Conservation (phyloP, 2,797 vertebrate species). For the Myoxocephalus aenaeus region DNA sequence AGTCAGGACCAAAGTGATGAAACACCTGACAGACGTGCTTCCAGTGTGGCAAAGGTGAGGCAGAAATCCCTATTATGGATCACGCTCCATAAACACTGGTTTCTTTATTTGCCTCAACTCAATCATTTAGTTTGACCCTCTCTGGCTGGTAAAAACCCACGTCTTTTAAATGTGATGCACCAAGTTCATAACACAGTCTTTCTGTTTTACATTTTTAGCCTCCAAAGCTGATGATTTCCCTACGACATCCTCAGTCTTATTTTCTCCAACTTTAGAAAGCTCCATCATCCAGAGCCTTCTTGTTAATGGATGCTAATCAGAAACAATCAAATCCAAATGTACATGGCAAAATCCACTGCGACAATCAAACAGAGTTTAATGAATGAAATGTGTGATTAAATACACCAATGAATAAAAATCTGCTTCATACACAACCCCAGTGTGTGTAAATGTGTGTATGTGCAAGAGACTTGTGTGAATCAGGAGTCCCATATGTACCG, state of each 20-base stretch:
- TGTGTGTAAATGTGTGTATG: slow-evolving; percentile 43
- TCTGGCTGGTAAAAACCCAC: not conserved
- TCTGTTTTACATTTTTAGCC: not conserved
- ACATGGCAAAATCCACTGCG: slow-evolving; percentile 41
- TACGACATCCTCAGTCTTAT: not conserved
- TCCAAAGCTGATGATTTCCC: not conserved
- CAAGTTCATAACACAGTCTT: not conserved
- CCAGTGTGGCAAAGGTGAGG: not conserved
- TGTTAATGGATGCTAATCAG: not conserved
- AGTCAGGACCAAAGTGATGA: not conserved
- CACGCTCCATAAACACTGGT: not conserved
- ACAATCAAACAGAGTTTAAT: slow-evolving; percentile 76
- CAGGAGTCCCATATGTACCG: slow-evolving; percentile 32
- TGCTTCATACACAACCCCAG: slow-evolving; percentile 50
- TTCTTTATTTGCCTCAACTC: not conserved
- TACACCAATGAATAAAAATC: slow-evolving; percentile 63
- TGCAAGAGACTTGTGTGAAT: slow-evolving; percentile 33
- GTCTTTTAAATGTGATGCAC: not conserved
- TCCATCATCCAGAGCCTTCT: not conserved
- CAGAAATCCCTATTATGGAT: not conserved
- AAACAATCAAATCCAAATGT: slow-evolving; percentile 36
- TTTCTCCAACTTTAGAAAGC: not conserved
- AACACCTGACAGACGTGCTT: not conserved
- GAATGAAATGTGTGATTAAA: slow-evolving; percentile 66
- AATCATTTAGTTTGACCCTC: not conserved